Evolutionary conservation across 2,888 invertebrate genomes (phyloP).

Genomic region (Drosophila meridionalis): DNA sequence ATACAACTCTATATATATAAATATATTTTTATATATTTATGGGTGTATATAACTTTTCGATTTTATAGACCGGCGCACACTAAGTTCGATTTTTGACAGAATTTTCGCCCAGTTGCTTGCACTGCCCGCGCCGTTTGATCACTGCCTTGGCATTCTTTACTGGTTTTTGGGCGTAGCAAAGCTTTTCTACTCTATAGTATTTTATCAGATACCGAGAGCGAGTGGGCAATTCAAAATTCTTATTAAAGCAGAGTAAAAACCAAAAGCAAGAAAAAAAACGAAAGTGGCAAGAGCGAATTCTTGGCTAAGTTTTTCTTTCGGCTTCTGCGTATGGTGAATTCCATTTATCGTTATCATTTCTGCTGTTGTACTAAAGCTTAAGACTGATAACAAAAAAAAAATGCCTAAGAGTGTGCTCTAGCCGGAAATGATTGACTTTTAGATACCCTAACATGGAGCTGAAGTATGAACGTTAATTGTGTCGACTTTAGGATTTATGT

Average conservation of each 20-base stretch:
- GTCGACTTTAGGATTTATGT: not conserved
- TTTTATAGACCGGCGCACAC: slow-evolving; percentile 30
- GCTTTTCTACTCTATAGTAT: slow-evolving; percentile 26
- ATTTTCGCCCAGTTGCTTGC: slow-evolving; percentile 61
- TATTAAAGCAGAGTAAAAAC: slow-evolving; percentile 26
- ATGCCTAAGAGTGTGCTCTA: not conserved
- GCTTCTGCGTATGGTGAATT: slow-evolving; percentile 69
- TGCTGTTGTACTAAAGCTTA: slow-evolving; percentile 49
- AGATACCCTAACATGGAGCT: slow-evolving; percentile 3
- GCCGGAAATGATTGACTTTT: not conserved
- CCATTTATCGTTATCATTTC: slow-evolving; percentile 63
- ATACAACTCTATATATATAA: not conserved
- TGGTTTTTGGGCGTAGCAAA: slow-evolving; percentile 31
- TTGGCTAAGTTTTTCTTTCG: slow-evolving; percentile 29
- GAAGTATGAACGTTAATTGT: not conserved
- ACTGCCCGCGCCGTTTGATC: slow-evolving; percentile 74
- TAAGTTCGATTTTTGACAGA: slow-evolving; percentile 15
- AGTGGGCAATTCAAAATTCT: slow-evolving; percentile 35
- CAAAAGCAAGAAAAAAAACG: slow-evolving; percentile 40
- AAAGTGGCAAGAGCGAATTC: slow-evolving; percentile 61
- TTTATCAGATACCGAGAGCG: slow-evolving; percentile 45
- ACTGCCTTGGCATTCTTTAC: slow-evolving; percentile 63
- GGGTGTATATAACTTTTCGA: not conserved
- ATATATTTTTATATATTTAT: not conserved
- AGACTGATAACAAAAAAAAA: slow-evolving; percentile 40